phyloP scores from a whole-genome alignment of 2,888 invertebrate species.

The Cerastoderma edule region DNA sequence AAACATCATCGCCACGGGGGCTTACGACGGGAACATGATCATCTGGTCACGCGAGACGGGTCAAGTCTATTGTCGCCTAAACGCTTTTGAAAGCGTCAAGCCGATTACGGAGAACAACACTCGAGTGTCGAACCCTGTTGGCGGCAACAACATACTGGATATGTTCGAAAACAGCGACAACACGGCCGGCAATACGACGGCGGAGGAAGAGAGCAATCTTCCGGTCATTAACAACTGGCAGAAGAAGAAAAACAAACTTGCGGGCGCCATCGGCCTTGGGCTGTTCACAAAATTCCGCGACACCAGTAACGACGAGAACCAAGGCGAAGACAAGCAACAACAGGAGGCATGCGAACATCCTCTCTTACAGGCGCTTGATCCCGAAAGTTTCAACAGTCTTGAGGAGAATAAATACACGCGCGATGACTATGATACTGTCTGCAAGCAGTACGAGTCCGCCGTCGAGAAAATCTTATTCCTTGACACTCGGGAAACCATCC shows the following conservation, averaged over 20 bases:
- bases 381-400: slow-evolving; percentile 9
- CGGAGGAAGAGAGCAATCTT: slow-evolving; percentile 27
- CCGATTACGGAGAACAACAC: slow-evolving; percentile 48
- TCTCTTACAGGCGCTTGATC: slow-evolving; percentile 57
- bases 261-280: slow-evolving; percentile 26
- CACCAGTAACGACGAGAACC: not conserved
- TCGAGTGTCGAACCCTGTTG: not conserved
- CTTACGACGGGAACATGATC: slow-evolving; percentile 91
- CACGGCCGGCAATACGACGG: slow-evolving; percentile 2
- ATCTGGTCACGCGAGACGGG: slow-evolving; percentile 93
- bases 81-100: slow-evolving; percentile 63
- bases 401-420: slow-evolving; percentile 34
- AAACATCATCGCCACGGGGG: slow-evolving; percentile 85
- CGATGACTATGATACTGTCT: slow-evolving; percentile 67
- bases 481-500: slow-evolving; percentile 86
- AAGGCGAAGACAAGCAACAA: not conserved
- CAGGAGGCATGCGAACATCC: slow-evolving; percentile 61
- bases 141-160: not conserved
- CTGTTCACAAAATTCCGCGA: slow-evolving; percentile 11
- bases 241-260: slow-evolving; percentile 27
- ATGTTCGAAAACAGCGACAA: slow-evolving; percentile 22
- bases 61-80: slow-evolving; percentile 71
- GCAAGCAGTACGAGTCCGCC: slow-evolving; percentile 72
- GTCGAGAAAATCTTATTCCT: slow-evolving; percentile 87
- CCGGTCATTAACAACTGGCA: not conserved